Conservation (phyloP, 2,888 invertebrate species). For the Trichopoda pennipes region DNA sequence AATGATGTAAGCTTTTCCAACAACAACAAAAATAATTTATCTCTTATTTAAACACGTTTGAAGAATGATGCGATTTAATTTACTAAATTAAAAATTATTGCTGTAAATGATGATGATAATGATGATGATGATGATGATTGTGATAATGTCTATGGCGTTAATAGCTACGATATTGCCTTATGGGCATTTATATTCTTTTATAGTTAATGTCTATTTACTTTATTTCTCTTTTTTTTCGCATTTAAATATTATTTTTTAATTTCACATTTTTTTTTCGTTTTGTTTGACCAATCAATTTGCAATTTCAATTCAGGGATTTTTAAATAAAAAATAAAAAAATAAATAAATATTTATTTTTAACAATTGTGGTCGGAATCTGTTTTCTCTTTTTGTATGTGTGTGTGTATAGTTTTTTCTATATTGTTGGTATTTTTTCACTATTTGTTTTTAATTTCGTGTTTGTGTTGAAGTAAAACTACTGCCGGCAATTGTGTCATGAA, state of each 20-base stretch:
- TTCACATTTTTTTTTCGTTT: neutral
- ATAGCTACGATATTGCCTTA: neutral
- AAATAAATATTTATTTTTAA: constrained; percentile 13
- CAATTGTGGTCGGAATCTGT: neutral
- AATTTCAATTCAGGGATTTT: constrained; percentile 10
- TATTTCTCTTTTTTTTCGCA: neutral
- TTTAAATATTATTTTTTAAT: constrained; percentile 8
- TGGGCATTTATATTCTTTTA: neutral
- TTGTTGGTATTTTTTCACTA: no score
- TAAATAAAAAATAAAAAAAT: constrained; percentile 42
- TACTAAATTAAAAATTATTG: neutral
- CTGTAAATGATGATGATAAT: neutral
- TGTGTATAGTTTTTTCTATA: no score
- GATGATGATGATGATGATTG: neutral
- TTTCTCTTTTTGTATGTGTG: no score
- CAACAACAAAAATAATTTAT: neutral
- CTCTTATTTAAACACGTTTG: neutral
- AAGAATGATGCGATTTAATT: neutral
- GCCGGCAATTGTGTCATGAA: no score
- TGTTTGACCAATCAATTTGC: constrained; percentile 29
- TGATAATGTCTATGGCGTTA: neutral
- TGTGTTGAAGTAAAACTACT: no score
- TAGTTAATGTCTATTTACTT: neutral
- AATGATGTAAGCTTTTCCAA: no score
- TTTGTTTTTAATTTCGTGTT: no score